Evolutionary conservation across 2,888 invertebrate genomes (phyloP).

Genomic region (Trichopria drosophilae): DNA sequence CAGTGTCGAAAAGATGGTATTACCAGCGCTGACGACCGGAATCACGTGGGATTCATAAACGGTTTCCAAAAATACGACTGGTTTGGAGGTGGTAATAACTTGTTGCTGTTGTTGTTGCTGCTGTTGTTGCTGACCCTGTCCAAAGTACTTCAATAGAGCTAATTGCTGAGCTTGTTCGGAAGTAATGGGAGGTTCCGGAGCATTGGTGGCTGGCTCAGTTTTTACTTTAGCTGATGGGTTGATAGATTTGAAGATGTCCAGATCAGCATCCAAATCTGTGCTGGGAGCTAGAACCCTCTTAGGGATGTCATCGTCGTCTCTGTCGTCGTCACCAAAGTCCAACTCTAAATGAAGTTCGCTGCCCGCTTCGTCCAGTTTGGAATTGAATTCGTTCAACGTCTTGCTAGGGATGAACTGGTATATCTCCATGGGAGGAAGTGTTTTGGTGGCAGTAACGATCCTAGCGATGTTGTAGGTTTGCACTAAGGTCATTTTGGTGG

Average conservation of each 20-base stretch:
- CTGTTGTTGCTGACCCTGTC: constrained; percentile 63
- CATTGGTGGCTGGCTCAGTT: constrained; percentile 54
- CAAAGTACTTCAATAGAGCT: constrained; percentile 71
- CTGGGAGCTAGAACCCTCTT: constrained; percentile 62
- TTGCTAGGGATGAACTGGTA: constrained; percentile 86
- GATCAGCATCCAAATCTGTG: constrained; percentile 65
- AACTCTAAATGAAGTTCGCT: constrained; percentile 83
- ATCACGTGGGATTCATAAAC: constrained; percentile 81
- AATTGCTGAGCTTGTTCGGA: constrained; percentile 74
- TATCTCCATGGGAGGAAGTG: constrained; percentile 82
- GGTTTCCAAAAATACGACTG: constrained; percentile 75
- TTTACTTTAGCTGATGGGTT: constrained; percentile 61
- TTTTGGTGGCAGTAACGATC: constrained; percentile 87
- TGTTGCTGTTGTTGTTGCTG: constrained; percentile 50
- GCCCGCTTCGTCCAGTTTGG: constrained; percentile 84
- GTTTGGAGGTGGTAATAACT: constrained; percentile 77
- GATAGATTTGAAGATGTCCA: constrained; percentile 70
- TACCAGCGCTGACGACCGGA: constrained; percentile 75
- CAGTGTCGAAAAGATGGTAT: constrained; percentile 76
- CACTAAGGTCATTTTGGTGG: constrained; percentile 77
- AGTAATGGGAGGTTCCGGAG: constrained; percentile 27
- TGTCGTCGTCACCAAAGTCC: constrained; percentile 80
- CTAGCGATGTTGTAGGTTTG: constrained; percentile 88
- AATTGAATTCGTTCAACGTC: constrained; percentile 85
- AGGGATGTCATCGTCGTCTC: constrained; percentile 58